Evolutionary conservation across 2,797 vertebrate species (phyloP).

Genomic region (Acrocephalus scirpaceus): DNA sequence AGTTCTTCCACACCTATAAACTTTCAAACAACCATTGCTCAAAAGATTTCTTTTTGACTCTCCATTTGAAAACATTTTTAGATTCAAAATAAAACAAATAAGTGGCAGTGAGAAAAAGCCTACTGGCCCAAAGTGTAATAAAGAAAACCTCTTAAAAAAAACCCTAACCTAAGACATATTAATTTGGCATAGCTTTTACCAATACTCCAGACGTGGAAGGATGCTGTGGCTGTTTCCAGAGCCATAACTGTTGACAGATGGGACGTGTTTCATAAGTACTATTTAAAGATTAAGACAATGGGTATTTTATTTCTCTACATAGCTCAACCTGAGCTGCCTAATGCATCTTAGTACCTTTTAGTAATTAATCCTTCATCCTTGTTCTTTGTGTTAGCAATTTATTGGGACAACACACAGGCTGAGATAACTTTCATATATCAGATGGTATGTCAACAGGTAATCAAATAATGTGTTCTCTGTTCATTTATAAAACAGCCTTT

Average conservation of each 20-base stretch:
- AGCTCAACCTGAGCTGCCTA: background rate
- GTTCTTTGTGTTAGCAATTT: background rate
- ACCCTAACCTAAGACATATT: fast-evolving
- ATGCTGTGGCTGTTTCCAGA: background rate
- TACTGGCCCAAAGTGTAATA: background rate
- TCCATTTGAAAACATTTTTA: background rate
- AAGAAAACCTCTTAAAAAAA: background rate
- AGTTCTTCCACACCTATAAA: background rate
- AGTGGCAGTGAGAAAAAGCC: background rate
- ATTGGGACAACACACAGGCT: background rate
- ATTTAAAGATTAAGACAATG: background rate
- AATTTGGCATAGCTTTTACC: background rate
- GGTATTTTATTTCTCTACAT: background rate
- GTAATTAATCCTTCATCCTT: background rate
- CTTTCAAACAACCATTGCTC: background rate
- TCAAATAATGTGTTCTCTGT: background rate
- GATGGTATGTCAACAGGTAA: background rate
- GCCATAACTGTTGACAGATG: background rate
- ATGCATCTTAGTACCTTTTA: background rate
- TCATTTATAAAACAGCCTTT: background rate
- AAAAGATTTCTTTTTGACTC: background rate
- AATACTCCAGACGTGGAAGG: background rate
- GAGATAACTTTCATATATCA: background rate
- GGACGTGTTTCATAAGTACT: background rate
- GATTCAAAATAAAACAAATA: background rate